These are phyloP conservation scores for Ostrea denselamellosa DNA, from an alignment of 1,140 invertebrate species.

Conservation along the genomic window DNA sequence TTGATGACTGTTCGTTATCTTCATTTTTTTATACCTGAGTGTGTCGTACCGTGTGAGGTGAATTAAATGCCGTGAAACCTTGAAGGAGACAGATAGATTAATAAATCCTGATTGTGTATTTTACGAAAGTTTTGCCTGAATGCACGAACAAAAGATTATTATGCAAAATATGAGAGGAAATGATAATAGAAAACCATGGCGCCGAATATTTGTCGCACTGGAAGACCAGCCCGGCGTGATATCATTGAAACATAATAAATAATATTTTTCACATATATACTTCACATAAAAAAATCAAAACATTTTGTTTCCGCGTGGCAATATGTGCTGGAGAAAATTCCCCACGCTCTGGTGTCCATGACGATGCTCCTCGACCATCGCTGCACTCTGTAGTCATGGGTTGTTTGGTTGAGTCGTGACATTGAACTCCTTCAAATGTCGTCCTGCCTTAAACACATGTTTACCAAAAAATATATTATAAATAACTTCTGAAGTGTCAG, in stretches of 20 bases:
- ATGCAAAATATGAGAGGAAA: neutral
- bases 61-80: too few species aligned
- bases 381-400: neutral
- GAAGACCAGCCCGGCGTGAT: neutral
- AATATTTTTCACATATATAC: neutral
- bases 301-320: neutral
- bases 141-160: conserved; percentile 31
- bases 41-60: too few species aligned
- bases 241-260: neutral
- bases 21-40: too few species aligned
- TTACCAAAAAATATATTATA: neutral
- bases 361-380: neutral
- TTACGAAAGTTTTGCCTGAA: neutral
- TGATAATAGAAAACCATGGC: conserved; percentile 2
- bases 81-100: too few species aligned
- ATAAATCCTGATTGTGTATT: neutral
- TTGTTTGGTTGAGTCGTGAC: neutral
- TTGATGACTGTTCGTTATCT: too few species aligned
- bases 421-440: neutral
- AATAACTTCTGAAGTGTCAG: neutral
- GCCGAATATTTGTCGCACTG: neutral
- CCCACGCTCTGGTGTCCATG: neutral
- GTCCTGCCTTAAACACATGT: neutral
- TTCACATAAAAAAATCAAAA: neutral
- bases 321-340: neutral